phyloP scores from a whole-genome alignment of 92 coral and sea anemone species.

The Parazoanthus darwini region DNA sequence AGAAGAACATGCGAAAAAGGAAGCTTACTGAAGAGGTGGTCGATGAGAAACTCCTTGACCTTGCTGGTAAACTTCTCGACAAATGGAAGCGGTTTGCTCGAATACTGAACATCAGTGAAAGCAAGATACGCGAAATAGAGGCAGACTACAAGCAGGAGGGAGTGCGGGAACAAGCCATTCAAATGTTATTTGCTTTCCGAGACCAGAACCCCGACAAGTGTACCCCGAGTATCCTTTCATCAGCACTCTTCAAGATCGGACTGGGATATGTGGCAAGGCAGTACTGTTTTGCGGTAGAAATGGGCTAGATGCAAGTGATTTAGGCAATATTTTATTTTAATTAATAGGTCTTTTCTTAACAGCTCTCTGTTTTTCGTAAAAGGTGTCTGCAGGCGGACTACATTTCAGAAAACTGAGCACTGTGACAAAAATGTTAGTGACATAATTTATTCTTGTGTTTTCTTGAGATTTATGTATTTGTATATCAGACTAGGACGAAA shows the following conservation, averaged over 20 bases:
- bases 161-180: conserved; percentile 84
- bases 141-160: conserved; percentile 77
- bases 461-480: no score
- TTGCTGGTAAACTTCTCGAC: conserved; percentile 62
- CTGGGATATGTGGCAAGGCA: conserved; percentile 79
- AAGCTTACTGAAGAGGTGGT: conserved; percentile 57
- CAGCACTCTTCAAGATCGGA: conserved; percentile 76
- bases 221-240: conserved; percentile 50
- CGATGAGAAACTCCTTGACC: conserved; percentile 75
- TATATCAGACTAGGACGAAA: neutral
- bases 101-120: conserved; percentile 67
- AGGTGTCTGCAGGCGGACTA: conserved; percentile 33
- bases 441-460: neutral
- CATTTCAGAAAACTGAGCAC: neutral
- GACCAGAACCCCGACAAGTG: conserved; percentile 82
- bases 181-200: conserved; percentile 89
- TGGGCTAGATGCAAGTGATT: conserved; percentile 28
- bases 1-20: conserved; percentile 87
- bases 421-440: neutral
- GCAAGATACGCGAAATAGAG: conserved; percentile 76
- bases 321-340: neutral
- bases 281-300: conserved; percentile 63
- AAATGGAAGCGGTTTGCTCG: conserved; percentile 90
- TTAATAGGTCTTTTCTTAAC: neutral
- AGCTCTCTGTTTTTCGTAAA: neutral